Percentiles rank a stretch among this genome's conserved stretches.
phyloP scores from a whole-genome alignment of 2,797 vertebrate genomes.

The Sebastes iracundus region DNA sequence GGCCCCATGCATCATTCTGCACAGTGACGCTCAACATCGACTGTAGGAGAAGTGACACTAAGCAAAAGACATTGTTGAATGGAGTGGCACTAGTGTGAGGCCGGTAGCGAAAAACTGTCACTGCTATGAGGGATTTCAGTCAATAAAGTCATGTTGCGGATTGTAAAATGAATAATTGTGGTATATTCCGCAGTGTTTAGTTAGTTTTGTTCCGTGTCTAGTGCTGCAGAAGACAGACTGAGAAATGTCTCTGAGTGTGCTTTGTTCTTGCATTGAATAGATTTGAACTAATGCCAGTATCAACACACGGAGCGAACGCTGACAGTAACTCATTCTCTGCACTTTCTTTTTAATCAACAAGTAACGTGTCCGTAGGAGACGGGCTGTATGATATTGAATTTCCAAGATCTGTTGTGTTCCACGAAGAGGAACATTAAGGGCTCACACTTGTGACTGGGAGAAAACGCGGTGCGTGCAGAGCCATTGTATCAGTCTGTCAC shows the following conservation, averaged over 20 bases:
- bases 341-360: constrained; percentile 49
- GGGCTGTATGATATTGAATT: neutral
- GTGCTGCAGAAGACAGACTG: constrained; percentile 42
- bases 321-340: constrained; percentile 56
- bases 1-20: neutral
- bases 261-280: constrained; percentile 65
- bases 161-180: constrained; percentile 30
- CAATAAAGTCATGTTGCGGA: constrained; percentile 12
- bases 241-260: constrained; percentile 61
- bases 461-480: neutral
- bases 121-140: neutral
- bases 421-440: neutral
- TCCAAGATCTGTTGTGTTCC: neutral
- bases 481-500: constrained; percentile 23
- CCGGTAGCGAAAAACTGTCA: constrained; percentile 1
- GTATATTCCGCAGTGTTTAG: constrained; percentile 38
- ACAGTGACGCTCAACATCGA: neutral
- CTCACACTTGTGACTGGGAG: neutral
- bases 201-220: constrained; percentile 41
- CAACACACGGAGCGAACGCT: constrained; percentile 57
- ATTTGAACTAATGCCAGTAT: constrained; percentile 62
- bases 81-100: neutral
- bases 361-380: constrained; percentile 17
- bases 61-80: neutral
- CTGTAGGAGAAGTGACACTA: neutral